Evolutionary conservation across 2,797 vertebrate genomes (phyloP).

Genomic region (Parotocinclus haroldoi): DNA sequence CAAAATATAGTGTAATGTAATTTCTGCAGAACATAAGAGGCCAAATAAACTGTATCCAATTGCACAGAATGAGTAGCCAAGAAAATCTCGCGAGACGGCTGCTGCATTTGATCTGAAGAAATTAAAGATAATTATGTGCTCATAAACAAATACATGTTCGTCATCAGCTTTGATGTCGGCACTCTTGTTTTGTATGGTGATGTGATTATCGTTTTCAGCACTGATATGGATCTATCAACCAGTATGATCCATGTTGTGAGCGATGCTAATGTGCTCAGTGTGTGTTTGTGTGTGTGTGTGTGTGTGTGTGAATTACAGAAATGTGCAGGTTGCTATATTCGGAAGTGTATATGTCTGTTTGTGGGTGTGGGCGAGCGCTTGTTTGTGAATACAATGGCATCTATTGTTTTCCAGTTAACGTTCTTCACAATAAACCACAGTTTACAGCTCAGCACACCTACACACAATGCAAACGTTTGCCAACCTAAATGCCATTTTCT

Average conservation of each 20-base stretch:
- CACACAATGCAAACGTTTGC: too few species aligned
- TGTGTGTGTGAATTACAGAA: too few species aligned
- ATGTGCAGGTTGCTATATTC: too few species aligned
- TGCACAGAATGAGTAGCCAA: conserved; percentile 57
- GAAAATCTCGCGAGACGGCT: conserved; percentile 60
- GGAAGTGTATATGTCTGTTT: too few species aligned
- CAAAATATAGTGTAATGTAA: conserved; percentile 50
- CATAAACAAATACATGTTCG: conserved; percentile 65
- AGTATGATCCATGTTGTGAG: conserved; percentile 61
- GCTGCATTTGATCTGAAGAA: conserved; percentile 71
- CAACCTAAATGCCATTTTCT: too few species aligned
- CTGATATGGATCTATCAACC: conserved; percentile 63
- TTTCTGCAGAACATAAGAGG: conserved; percentile 59
- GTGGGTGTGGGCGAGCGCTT: too few species aligned
- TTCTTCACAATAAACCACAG: too few species aligned
- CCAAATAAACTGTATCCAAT: conserved; percentile 50
- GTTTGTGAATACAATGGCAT: too few species aligned
- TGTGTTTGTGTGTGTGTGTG: neutral
- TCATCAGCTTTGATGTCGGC: conserved; percentile 45
- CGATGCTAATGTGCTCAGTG: conserved; percentile 65
- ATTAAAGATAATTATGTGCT: conserved; percentile 75
- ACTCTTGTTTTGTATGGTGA: conserved; percentile 52
- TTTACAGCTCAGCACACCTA: too few species aligned
- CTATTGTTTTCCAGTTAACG: too few species aligned
- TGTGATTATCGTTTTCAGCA: conserved; percentile 56